A percentile compares a stretch with the other conserved stretches of the same genome.
Conservation (phyloP, 1,140 invertebrate genomes). For the Pararge aegeria region DNA sequence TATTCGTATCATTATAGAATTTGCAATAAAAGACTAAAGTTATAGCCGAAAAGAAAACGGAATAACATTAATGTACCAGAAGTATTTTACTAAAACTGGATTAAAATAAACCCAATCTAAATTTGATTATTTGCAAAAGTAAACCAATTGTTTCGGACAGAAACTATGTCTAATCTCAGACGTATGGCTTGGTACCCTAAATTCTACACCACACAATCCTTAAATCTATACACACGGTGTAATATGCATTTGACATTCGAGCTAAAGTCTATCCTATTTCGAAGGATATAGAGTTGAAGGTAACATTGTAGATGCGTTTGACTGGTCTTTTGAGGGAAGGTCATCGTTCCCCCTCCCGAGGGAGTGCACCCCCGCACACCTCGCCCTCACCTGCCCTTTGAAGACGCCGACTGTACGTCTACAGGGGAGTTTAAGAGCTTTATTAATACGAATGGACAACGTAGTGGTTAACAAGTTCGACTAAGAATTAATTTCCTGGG, state of each 20-base stretch:
- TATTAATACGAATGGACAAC: neutral
- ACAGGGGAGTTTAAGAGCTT: conserved; percentile 22
- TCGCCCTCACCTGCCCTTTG: conserved; percentile 69
- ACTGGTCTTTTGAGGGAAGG: conserved; percentile 24
- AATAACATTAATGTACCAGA: too few species aligned
- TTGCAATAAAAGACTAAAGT: too few species aligned
- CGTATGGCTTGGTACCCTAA: neutral
- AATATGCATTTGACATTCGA: neutral
- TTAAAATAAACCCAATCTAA: too few species aligned
- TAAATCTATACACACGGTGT: neutral
- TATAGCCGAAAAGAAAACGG: too few species aligned
- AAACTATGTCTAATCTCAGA: neutral
- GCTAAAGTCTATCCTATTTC: conserved; percentile 12
- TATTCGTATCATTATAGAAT: too few species aligned
- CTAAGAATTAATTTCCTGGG: too few species aligned
- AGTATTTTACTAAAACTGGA: too few species aligned
- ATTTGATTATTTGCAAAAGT: too few species aligned
- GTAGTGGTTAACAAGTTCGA: too few species aligned
- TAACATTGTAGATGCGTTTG: neutral
- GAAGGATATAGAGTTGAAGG: conserved; percentile 14
- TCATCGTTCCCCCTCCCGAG: conserved; percentile 40
- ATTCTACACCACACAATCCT: neutral
- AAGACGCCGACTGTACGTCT: conserved; percentile 49
- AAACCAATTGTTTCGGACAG: too few species aligned
- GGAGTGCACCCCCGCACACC: conserved; percentile 47